Base-by-base conservation (phyloP, 2,797 vertebrate genomes). In the Crocodylus rhombifer region DNA sequence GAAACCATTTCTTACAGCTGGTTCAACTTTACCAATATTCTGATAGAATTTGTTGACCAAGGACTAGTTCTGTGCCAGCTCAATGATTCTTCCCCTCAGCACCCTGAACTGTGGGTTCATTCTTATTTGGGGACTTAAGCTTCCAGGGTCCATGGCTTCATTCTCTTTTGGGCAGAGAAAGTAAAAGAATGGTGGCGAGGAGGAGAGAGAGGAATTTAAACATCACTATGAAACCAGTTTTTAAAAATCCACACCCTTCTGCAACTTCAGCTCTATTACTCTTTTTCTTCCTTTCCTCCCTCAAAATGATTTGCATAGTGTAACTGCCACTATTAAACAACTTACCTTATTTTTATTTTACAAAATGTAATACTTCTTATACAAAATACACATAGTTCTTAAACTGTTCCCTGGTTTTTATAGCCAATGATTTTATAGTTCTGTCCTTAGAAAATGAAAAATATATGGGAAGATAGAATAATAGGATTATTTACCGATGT, bases 221-320 rank as follows among this genome's bases (percentile, higher is more conserved):
- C 25, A 63, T 28, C 55, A 87, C 76, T 51, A 80, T 4, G 82
- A 5, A 91, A 92, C 84, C 55, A 51, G 4, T 3, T 77, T 9
- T 81, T 11, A 58, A 77, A 90, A 91, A 87, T 42, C 60, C 58
- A 88, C 25, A 42, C 14, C 2, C 26, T 89, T 77, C 4, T 73
- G 58, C 64, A 4, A 15, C 64, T 94, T 84, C 25, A 80, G 1
- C 90, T 86, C 63, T 55, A 75, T 17, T 69, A 10, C 64, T 16
- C 60, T 18, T 90, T 58, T 87, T 30, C 60, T 18, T 90, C 61
- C 89, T 30, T 26, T 92, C 86, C 65, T 93, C 64, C 62, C 75
- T 89, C 78, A 65, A 33, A 92, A 33, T 8, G 81, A 42, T 82
- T 87, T 91, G 69, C 18, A 62, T 3, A 63, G 11, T 20, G 77